Conservation (phyloP, 1,140 invertebrate species). For the Drosophila nannoptera region DNA sequence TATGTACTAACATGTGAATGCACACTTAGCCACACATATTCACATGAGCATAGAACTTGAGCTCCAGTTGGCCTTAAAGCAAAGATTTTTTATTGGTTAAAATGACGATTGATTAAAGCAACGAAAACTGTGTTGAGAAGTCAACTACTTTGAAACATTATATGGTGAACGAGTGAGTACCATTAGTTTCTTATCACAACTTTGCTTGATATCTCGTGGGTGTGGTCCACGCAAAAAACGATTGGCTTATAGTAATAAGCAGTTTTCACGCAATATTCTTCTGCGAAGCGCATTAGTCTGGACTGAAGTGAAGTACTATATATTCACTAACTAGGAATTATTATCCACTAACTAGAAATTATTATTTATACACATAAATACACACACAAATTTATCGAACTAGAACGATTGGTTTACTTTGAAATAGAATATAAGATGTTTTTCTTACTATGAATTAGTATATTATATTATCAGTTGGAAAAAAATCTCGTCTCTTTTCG, state of each 20-base stretch:
- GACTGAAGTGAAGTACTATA: too few species aligned
- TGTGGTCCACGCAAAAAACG: conserved; percentile 54
- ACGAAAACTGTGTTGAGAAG: conserved; percentile 2
- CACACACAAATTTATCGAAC: too few species aligned
- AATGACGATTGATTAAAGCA: conserved; percentile 9
- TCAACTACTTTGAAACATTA: not conserved
- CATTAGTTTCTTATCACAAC: conserved; percentile 52
- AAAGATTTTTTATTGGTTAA: conserved; percentile 18
- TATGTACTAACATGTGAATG: conserved; percentile 18
- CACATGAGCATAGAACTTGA: conserved; percentile 15
- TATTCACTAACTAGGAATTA: too few species aligned
- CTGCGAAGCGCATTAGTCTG: too few species aligned
- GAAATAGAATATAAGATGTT: too few species aligned
- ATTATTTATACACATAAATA: too few species aligned
- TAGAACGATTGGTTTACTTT: too few species aligned
- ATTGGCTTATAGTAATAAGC: conserved; percentile 1
- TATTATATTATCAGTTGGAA: too few species aligned
- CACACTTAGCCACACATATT: not conserved
- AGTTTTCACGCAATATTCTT: not conserved
- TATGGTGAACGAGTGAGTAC: conserved; percentile 28
- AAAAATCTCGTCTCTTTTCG: too few species aligned
- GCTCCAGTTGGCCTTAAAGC: conserved; percentile 32
- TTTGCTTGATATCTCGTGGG: conserved; percentile 52
- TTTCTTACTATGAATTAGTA: too few species aligned
- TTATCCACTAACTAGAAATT: too few species aligned